Conservation (phyloP, 2,797 vertebrate species). For the Helostoma temminkii region DNA sequence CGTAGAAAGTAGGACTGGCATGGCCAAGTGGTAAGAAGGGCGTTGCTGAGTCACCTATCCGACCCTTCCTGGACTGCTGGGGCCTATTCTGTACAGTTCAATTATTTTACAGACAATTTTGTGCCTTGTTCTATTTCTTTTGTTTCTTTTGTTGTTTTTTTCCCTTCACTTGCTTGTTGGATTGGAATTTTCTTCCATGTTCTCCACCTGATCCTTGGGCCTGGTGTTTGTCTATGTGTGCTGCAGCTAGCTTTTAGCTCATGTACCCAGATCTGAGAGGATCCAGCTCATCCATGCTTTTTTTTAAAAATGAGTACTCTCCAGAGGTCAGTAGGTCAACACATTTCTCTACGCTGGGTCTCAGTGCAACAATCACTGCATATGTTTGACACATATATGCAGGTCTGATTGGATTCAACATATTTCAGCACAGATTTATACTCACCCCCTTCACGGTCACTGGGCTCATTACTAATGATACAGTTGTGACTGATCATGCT, state of each 20-base stretch:
- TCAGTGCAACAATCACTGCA: conserved; percentile 49
- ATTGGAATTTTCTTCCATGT: conserved; percentile 62
- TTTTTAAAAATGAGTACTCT: conserved; percentile 36
- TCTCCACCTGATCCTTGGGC: conserved; percentile 73
- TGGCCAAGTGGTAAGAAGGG: conserved; percentile 78
- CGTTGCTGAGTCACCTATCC: conserved; percentile 89
- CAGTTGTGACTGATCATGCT: conserved; percentile 57
- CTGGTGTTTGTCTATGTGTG: conserved; percentile 73
- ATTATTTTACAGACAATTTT: conserved; percentile 98
- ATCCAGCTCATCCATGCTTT: conserved; percentile 42
- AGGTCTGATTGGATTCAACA: conserved; percentile 53
- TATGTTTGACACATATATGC: conserved; percentile 17
- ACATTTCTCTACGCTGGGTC: conserved; percentile 49
- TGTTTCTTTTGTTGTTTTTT: conserved; percentile 62
- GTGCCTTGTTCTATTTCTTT: conserved; percentile 98
- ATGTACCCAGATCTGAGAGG: conserved; percentile 61
- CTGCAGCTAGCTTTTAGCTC: conserved; percentile 73
- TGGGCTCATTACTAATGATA: conserved; percentile 53
- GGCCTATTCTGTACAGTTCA: conserved; percentile 93
- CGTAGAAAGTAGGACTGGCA: conserved; percentile 73
- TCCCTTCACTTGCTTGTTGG: conserved; percentile 66
- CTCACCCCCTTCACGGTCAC: conserved; percentile 35
- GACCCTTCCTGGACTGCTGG: conserved; percentile 88
- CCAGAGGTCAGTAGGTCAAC: conserved; percentile 56
- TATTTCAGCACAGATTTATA: conserved; percentile 31